phyloP scores from a whole-genome alignment of 1,140 invertebrate genomes.

The Pissodes strobi region DNA sequence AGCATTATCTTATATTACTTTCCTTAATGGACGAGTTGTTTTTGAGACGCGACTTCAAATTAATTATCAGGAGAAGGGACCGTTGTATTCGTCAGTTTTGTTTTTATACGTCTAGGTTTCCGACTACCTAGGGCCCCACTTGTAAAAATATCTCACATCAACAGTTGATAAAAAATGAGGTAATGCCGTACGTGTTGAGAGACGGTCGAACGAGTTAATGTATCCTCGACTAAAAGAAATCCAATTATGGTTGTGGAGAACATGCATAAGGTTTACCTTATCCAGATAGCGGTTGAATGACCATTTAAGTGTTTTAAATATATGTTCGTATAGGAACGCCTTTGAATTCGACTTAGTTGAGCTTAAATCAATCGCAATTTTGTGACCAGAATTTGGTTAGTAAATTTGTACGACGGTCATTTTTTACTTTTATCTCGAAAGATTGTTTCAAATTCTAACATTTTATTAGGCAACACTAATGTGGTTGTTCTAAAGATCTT shows the following conservation, averaged over 20 bases:
- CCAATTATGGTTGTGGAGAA: too few relatives aligned
- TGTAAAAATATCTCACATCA: slow-evolving; percentile 40
- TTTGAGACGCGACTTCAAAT: slow-evolving; percentile 54
- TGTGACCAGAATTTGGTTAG: too few relatives aligned
- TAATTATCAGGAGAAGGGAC: slow-evolving; percentile 51
- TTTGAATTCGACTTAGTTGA: too few relatives aligned
- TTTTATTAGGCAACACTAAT: too few relatives aligned
- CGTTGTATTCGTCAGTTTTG: slow-evolving; percentile 45
- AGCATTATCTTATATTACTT: slow-evolving; percentile 50
- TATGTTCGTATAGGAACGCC: too few relatives aligned
- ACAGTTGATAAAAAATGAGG: slow-evolving; percentile 27
- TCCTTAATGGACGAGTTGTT: slow-evolving; percentile 55
- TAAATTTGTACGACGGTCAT: too few relatives aligned
- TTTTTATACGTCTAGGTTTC: slow-evolving; percentile 38
- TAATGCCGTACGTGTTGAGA: not conserved
- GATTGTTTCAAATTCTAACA: too few relatives aligned
- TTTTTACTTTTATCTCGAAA: too few relatives aligned
- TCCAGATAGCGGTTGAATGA: not conserved
- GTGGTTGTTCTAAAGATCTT: too few relatives aligned
- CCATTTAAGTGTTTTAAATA: slow-evolving; percentile 8
- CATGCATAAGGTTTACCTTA: too few relatives aligned
- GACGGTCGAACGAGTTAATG: slow-evolving; percentile 22
- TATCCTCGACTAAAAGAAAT: too few relatives aligned
- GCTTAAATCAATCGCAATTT: too few relatives aligned
- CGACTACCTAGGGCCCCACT: slow-evolving; percentile 40